Evolutionary conservation across 2,797 vertebrate genomes (phyloP).

Genomic region (Antrozous pallidus): DNA sequence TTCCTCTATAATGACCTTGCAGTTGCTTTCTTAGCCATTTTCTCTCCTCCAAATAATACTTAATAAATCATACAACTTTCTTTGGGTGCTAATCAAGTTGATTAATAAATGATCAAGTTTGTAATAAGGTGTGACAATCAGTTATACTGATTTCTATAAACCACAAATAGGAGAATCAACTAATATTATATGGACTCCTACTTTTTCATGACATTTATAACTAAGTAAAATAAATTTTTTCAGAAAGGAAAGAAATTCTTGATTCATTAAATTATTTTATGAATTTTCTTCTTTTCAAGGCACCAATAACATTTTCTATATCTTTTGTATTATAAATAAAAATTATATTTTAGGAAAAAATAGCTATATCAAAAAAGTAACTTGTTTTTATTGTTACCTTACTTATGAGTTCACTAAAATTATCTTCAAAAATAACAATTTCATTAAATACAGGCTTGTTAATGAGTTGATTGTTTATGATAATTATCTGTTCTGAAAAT

Average conservation of each 20-base stretch:
- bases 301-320: not conserved
- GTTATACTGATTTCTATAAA: not conserved
- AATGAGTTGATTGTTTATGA: not conserved
- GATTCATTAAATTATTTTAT: not conserved
- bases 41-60: not conserved
- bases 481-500: constrained; percentile 1
- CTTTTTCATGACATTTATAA: not conserved
- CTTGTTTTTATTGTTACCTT: not conserved
- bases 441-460: not conserved
- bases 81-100: not conserved
- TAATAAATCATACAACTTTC: not conserved
- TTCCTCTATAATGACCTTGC: not conserved
- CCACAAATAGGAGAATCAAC: not conserved
- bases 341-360: not conserved
- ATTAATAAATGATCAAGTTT: not conserved
- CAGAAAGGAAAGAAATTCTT: not conserved
- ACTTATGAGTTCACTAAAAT: constrained; percentile 23
- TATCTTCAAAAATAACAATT: not conserved
- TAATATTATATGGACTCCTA: not conserved
- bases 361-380: not conserved
- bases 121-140: not conserved
- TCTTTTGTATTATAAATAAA: not conserved
- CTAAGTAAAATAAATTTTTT: not conserved
- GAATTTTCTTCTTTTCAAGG: not conserved
- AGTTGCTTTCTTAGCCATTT: not conserved